Base-by-base conservation (phyloP, 1,140 invertebrate species). In the Monomorium pharaonis region DNA sequence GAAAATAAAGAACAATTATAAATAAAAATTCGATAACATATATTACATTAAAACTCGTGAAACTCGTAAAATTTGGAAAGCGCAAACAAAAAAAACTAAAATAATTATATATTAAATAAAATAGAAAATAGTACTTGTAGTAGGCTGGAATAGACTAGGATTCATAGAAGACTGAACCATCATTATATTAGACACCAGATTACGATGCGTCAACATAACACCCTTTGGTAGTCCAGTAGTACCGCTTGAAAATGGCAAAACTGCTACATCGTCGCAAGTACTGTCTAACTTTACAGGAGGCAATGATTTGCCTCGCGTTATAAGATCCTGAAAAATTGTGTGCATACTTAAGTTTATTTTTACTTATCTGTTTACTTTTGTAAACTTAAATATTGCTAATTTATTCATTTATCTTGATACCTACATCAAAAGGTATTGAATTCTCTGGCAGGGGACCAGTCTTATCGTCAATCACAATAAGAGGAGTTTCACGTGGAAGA, bases 181-280 rank as follows among this genome's bases (percentile, higher is more conserved):
- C 27, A 95, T 91, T 63, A 98, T 95, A 91, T 97, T 97, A 3
- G 96, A 95, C 10, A 98, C 94, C 4, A 98, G 91, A 95, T 98
- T 98, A 58, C 92, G 95, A 91, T 99, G 97, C 0, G 98, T 97
- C 24, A 99, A 95, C 96, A 98, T 97, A 0, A 99, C 98, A 16
- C 98, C 98, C 95, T 99, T 99, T 0, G 98, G 98, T 69, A 98
- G 92, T 65, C 98, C 98, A 44, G 98, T 99, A 0, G 98, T 99
- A 6, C 98, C 98, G 94, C 98, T 98, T 0, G 98, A 97, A 92
- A 97, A 97, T 0, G 97, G 97, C 81, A 97, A 93, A 27, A 96
- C 83, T 2, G 96, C 96, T 1, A 96, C 49, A 86, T 97, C 96
- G 37, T 96, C 93, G 0, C 88, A 70, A 14, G 92, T 3, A 56